Conservation (phyloP, 2,888 invertebrate genomes). For the Stenurella melanura region DNA sequence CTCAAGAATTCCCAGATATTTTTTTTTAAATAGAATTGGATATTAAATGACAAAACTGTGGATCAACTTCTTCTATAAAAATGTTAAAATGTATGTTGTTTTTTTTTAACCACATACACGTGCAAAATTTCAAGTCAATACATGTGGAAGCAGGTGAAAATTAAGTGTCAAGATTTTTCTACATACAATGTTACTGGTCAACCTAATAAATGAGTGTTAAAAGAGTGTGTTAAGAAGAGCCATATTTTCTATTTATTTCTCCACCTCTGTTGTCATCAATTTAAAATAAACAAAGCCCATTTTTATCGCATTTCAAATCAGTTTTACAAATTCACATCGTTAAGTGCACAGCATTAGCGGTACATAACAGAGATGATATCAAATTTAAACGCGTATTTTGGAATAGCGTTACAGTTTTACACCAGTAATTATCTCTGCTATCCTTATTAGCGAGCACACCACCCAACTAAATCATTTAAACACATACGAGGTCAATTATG, state of each 20-base stretch:
- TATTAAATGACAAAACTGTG: no score
- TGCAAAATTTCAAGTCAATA: no score
- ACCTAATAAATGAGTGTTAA: no score
- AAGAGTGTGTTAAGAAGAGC: no score
- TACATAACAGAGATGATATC: constrained; percentile 27
- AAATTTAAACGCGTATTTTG: constrained; percentile 25
- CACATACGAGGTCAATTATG: constrained; percentile 29
- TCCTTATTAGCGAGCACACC: constrained; percentile 34
- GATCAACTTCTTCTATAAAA: no score
- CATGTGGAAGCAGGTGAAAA: no score
- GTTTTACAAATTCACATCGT: constrained; percentile 17
- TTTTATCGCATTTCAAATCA: not conserved
- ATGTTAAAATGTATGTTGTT: no score
- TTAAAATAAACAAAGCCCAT: not conserved
- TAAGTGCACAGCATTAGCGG: constrained; percentile 13
- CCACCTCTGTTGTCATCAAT: not conserved
- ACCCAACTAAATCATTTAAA: constrained; percentile 46
- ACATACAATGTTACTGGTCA: no score
- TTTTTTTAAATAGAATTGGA: no score
- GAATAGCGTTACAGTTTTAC: constrained; percentile 34
- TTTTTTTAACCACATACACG: no score
- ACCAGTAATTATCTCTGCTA: constrained; percentile 31
- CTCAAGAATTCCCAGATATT: no score
- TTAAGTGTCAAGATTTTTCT: no score
- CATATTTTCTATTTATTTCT: not conserved